These are phyloP conservation scores for Alaudala cheleensis DNA, from an alignment of 2,113 vertebrate species.

Conservation along the genomic window DNA sequence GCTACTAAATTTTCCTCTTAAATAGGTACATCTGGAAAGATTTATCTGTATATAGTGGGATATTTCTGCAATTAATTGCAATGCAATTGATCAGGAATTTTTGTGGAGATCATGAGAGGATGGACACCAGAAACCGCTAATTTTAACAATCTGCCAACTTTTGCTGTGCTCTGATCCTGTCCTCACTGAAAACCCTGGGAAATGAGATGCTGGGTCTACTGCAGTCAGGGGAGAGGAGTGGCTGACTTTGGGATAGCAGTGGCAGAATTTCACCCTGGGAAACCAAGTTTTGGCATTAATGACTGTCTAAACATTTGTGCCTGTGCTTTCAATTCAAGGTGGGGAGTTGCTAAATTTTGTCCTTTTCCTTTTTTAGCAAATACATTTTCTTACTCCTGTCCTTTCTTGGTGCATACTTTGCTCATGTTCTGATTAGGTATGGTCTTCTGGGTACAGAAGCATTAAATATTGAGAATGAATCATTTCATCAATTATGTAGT, in stretches of 20 bases:
- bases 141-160: not conserved
- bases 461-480: not conserved
- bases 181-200: not conserved
- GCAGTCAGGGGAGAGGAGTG: not conserved
- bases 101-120: not conserved
- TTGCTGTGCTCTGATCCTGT: not conserved
- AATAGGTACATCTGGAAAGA: not conserved
- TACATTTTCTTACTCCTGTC: not conserved
- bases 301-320: not conserved
- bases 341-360: not conserved
- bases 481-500: not conserved
- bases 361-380: not conserved
- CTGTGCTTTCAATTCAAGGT: not conserved
- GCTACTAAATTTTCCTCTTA: not conserved
- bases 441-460: not conserved
- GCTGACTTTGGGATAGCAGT: not conserved
- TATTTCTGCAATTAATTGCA: not conserved
- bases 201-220: not conserved
- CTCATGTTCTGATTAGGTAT: not conserved
- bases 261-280: not conserved
- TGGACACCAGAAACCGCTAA: not conserved
- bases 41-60: not conserved
- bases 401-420: not conserved
- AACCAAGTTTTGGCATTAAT: not conserved
- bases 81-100: not conserved